Percentiles rank a stretch among this genome's conserved stretches.
Evolutionary conservation across 2,113 vertebrate species (phyloP).

Genomic region (Laticauda colubrina): DNA sequence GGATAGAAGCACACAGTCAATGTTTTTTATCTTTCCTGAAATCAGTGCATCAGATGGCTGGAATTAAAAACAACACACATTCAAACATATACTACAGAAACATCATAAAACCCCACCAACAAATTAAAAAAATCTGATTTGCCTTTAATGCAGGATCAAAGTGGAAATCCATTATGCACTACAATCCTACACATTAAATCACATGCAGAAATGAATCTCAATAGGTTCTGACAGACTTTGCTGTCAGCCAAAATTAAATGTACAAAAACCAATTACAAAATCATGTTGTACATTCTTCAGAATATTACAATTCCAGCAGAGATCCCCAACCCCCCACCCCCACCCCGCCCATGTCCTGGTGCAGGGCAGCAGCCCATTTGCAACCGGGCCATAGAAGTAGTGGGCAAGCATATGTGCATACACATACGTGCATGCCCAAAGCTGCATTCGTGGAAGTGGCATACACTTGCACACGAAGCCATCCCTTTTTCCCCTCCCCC

Average conservation of each 20-base stretch:
- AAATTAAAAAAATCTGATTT: neutral
- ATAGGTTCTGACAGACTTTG: neutral
- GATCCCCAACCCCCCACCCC: no score
- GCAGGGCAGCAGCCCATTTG: no score
- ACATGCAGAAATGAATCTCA: neutral
- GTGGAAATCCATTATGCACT: neutral
- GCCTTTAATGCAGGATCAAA: rapidly evolving
- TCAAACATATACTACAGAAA: neutral
- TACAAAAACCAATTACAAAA: neutral
- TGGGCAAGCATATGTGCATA: no score
- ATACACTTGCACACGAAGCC: no score
- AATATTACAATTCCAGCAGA: neutral
- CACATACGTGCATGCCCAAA: no score
- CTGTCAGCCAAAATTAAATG: neutral
- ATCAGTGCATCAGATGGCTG: slow-evolving; percentile 95
- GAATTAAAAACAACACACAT: slow-evolving; percentile 37
- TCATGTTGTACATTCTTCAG: neutral
- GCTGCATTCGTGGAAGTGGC: no score
- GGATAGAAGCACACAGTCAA: slow-evolving; percentile 92
- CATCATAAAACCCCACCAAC: neutral
- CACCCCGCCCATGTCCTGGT: no score
- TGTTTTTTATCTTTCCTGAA: slow-evolving; percentile 93
- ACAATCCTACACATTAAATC: neutral
- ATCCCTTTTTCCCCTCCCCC: no score
- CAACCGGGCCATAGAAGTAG: no score